Conservation (phyloP, 2,888 invertebrate genomes). For the Dicycla oo region DNA sequence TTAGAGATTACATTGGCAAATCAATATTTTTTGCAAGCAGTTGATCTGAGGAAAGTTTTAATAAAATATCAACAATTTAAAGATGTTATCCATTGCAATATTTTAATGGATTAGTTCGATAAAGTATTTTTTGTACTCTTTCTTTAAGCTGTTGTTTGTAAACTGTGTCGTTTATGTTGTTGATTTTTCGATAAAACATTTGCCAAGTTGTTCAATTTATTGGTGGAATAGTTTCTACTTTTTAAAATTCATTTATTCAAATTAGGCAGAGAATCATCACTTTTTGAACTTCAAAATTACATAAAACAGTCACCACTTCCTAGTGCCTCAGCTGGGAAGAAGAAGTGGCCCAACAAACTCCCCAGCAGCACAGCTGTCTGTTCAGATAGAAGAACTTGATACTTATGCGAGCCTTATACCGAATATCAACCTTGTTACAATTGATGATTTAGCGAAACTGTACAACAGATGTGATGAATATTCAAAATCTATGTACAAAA, state of each 20-base stretch:
- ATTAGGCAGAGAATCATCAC: not conserved
- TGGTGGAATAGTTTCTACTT: not conserved
- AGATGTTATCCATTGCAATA: conserved; percentile 27
- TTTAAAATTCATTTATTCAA: not conserved
- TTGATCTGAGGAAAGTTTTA: conserved; percentile 22
- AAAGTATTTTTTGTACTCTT: conserved; percentile 32
- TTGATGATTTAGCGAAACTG: not conserved
- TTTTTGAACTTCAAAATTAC: not conserved
- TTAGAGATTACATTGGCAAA: conserved; percentile 1
- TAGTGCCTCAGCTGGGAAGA: not conserved
- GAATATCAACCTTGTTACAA: not conserved
- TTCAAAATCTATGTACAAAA: no score
- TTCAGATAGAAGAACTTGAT: no score
- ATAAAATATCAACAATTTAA: conserved; percentile 22
- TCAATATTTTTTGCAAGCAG: conserved; percentile 6
- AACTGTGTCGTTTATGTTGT: not conserved
- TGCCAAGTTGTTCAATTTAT: not conserved
- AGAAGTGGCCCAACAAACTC: not conserved
- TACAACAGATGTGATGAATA: not conserved
- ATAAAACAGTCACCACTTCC: not conserved
- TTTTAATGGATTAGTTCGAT: conserved; percentile 48
- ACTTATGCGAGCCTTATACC: not conserved
- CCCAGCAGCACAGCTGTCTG: not conserved
- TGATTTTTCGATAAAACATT: not conserved
- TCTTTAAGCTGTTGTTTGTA: conserved; percentile 18